Evolutionary conservation across 2,113 vertebrate species (phyloP).

Genomic region (Benitochromis conjunctus): DNA sequence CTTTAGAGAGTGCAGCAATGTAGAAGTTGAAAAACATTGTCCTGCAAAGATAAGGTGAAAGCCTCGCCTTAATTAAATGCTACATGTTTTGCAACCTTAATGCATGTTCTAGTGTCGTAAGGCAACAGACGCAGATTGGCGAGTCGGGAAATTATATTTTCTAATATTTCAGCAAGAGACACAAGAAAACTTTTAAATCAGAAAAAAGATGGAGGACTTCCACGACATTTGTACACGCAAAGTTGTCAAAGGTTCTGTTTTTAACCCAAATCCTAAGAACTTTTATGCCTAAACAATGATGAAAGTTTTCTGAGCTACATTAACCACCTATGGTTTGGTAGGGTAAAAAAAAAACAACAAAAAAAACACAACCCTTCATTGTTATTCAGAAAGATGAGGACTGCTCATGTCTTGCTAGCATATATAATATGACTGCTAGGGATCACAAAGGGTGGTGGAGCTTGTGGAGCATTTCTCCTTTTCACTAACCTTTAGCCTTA

Average conservation of each 20-base stretch:
- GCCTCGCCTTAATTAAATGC: not conserved
- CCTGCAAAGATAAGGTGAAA: constrained; percentile 16
- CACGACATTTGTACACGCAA: fast-evolving
- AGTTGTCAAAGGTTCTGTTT: not conserved
- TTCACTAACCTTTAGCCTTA: not conserved
- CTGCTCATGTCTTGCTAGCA: no score
- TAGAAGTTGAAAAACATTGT: constrained; percentile 27
- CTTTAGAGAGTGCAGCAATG: not conserved
- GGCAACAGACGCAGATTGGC: not conserved
- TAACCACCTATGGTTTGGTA: no score
- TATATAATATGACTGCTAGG: not conserved
- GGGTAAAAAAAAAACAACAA: no score
- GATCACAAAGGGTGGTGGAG: no score
- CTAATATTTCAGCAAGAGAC: not conserved
- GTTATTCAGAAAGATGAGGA: no score
- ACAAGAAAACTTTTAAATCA: not conserved
- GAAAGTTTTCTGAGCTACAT: no score
- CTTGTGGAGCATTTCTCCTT: no score
- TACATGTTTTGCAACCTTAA: not conserved
- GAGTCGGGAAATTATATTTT: not conserved
- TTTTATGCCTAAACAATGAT: not conserved
- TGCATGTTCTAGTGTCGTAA: not conserved
- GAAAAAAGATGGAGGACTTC: not conserved
- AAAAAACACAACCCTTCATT: no score
- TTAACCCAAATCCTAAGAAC: fast-evolving